Evolutionary conservation across 2,113 vertebrate genomes (phyloP), one percentile per base, ranked within the genome.

Genomic region (Halichoeres trimaculatus): DNA sequence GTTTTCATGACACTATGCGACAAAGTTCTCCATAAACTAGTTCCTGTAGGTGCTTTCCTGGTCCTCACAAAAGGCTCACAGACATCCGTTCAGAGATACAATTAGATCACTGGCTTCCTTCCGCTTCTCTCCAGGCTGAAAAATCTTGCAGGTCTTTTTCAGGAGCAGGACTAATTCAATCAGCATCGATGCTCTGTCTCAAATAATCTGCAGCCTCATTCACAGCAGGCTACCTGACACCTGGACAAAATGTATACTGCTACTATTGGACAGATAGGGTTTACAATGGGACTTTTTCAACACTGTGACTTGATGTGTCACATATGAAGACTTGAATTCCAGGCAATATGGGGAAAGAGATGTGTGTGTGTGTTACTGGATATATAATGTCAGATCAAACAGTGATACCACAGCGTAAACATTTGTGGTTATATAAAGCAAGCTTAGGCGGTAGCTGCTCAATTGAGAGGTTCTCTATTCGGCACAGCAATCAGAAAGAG

Each of bases 141-240:
- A 38, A 85, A 72, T 35, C 58, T 68, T 74, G 60, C 30, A 63
- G 17, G 62, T 83, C 88, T 85, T 83, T 85, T 85, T 78, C 77
- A 81, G 67, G 72, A 73, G 12, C 51, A 48, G 77, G n/a, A n/a
- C 16, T 78, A 88, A 88, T 87, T 82, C 54, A 88, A 88, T 91
- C 84, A 85, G 84, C 71, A 89, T 88, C 9, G 87, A 91, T 72
- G 80, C 73, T 56, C 63, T 41, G 54, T 75, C 87, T 86, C 63
- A 58, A 34, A 69, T 72, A 47, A 87, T 83, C 35, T 63, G 80
- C 68, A 38, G 53, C 57, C 57, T 85, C 65, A 81, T 86, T 85
- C 74, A 83, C 73, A 81, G 51, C 74, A 47, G 45, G 80, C 26
- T 70, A 85, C 26, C 82, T 71, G 81, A 87, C 70, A 85, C 84